Percentiles rank a stretch among this genome's conserved stretches.
Evolutionary conservation across 2,113 vertebrate species (phyloP).

Genomic region (Pterophyllum scalare): DNA sequence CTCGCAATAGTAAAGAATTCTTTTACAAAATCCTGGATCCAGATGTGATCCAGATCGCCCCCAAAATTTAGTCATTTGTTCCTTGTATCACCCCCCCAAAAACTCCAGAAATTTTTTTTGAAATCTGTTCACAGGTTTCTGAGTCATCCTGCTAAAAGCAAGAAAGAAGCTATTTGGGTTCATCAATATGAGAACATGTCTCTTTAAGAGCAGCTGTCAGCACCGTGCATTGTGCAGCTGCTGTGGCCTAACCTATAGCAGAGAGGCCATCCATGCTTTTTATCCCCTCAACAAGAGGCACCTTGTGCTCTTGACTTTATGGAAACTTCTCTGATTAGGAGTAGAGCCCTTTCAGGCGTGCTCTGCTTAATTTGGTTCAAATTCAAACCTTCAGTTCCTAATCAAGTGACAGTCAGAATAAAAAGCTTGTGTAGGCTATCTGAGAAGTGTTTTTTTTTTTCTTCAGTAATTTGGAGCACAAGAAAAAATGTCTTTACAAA

Average conservation of each 20-base stretch:
- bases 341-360: slow-evolving; percentile 45
- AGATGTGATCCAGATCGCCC: too few species aligned
- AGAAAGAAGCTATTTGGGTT: slow-evolving; percentile 20
- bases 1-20: too few species aligned
- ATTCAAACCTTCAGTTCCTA: slow-evolving; percentile 55
- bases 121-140: too few species aligned
- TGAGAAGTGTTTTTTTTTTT: slow-evolving; percentile 42
- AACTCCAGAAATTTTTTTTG: too few species aligned
- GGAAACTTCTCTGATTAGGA: slow-evolving; percentile 72
- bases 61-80: too few species aligned
- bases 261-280: slow-evolving; percentile 47
- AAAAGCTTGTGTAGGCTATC: slow-evolving; percentile 55
- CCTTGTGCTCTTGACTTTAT: slow-evolving; percentile 66
- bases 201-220: slow-evolving; percentile 53
- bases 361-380: slow-evolving; percentile 61
- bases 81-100: too few species aligned
- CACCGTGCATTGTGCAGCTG: slow-evolving; percentile 56
- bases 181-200: slow-evolving; percentile 34
- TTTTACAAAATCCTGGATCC: too few species aligned
- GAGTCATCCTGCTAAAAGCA: too few species aligned
- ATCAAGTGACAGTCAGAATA: slow-evolving; percentile 45
- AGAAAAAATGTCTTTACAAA: slow-evolving; percentile 17
- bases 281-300: slow-evolving; percentile 68
- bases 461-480: slow-evolving; percentile 48
- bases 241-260: slow-evolving; percentile 42